Evolutionary conservation across 2,113 vertebrate genomes (phyloP), one percentile per base, ranked within the genome.

Genomic region (Pheucticus melanocephalus): DNA sequence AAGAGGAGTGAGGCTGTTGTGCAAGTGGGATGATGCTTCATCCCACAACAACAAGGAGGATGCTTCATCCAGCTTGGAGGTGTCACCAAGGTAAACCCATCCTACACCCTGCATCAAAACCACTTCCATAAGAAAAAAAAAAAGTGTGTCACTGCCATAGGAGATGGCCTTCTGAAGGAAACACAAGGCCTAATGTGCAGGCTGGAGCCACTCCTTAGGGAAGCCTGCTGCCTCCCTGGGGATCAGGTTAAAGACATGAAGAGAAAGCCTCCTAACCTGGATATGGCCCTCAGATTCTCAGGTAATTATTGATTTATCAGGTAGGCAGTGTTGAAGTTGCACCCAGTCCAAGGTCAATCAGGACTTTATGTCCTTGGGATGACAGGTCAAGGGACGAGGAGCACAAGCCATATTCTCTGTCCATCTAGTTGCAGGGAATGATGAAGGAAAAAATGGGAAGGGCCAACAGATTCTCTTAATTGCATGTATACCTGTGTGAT

Each of bases 31-130:
- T 18, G 25, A 50, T 50, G 48, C 48, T 50, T 50, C 48, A 50
- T 9, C 24, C 48, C 24, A 4, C 31, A 53, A 1, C 11, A 10
- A 6, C 0, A 0, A 10, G 63, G 63, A 12, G 28, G 30, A 6
- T 33, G 12, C 47, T 69, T 35, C 30, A 23, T 37, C 35, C 40
- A 11, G 8, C 35, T 48, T 56, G 56, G 18, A 77, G 31, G 25
- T 76, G 47, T 51, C 70, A 25, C 13, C 25, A 19, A 25, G 24
- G 13, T 53, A 45, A 31, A n/a, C 24, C 33, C 35, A 13, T 31
- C 21, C 25, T 69, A 11, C 5, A 7, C 6, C 25, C 40, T 28
- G 10, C 35, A 23, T 33, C 40, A 27, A 69, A 82, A 47, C 47
- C 15, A 27, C 21, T 54, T 61, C 40, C 40, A 16, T 42, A 33